Evolutionary conservation across 2,888 invertebrate genomes (phyloP), one percentile per base, ranked within the genome.

Genomic region (Catocala sponsa): DNA sequence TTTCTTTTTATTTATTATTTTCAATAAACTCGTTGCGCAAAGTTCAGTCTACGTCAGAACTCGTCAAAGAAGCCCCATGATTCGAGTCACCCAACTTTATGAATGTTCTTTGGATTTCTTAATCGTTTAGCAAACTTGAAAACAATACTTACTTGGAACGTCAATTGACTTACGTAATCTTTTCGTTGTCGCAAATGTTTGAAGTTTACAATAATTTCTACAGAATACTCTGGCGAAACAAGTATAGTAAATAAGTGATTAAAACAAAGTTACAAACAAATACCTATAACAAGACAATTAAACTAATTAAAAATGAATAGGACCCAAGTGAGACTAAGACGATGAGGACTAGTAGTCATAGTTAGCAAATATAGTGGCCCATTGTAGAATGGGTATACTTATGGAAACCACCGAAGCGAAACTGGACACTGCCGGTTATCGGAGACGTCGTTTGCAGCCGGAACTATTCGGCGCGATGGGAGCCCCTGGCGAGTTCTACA

Each of bases 371-470:
- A 75, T 76, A 71, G 75, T 77, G 74, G 74, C 81, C 86, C 85
- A 82, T 86, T 83, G 78, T 92, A 94, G 94, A 89, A 95, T 94
- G 95, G 94, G 94, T 89, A 90, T 91, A 87, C 90, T 90, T 83
- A 94, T 93, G 93, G 94, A 94, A 88, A 81, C 89, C 83, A 84
- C 91, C 81, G 89, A 94, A 85, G 89, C 86, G 80, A 91, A 90
- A 85, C 88, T 90, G 89, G 89, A 88, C 82, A 86, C 87, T 84
- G 86, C 85, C 85, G 85, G 87, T 78, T 87, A 85, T 80, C 83
- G 87, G 80, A 86, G 86, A 77, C 80, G 84, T 70, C 74, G 80
- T 73, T 78, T 78, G 67, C 86, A 87, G 76, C 77, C 85, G 68
- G 87, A 89, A 76, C 68, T 87, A 65, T 91, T 89, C 72, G 85